Evolutionary conservation across 1,140 invertebrate species (phyloP).

Genomic region (Coenobita brevimanus): DNA sequence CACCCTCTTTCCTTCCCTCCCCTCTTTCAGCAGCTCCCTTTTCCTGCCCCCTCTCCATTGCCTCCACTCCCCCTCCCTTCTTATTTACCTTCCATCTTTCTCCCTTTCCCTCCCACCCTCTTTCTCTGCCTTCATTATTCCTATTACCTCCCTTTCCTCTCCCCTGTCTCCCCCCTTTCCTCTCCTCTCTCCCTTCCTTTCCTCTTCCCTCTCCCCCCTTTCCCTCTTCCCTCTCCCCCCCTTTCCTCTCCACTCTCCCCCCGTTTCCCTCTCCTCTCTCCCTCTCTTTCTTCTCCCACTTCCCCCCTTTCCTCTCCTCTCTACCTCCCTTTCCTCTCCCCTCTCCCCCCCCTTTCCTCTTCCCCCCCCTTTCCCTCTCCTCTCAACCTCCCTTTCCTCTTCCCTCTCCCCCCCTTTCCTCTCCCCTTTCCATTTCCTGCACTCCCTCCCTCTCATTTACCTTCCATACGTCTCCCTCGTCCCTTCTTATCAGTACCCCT

Average conservation of each 20-base stretch:
- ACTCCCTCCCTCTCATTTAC: too few relatives aligned
- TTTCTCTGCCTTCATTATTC: neutral
- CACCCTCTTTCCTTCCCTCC: neutral
- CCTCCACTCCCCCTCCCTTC: neutral
- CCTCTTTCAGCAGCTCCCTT: neutral
- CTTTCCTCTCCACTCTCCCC: neutral
- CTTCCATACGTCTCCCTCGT: too few relatives aligned
- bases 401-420: neutral
- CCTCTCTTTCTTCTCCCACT: neutral
- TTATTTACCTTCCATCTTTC: constrained; percentile 8
- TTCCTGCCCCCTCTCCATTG: neutral
- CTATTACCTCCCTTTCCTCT: too few relatives aligned
- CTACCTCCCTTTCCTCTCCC: neutral
- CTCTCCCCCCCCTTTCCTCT: neutral
- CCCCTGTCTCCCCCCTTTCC: too few relatives aligned
- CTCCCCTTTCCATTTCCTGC: too few relatives aligned
- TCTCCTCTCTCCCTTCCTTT: too few relatives aligned
- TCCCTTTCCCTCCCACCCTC: neutral
- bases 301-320: neutral
- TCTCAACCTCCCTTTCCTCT: neutral
- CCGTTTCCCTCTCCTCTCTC: too few relatives aligned
- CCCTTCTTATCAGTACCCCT: too few relatives aligned
- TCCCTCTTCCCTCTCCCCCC: neutral
- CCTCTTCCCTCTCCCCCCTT: neutral
- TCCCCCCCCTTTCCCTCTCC: neutral